These are phyloP conservation scores for Toxotes jaculatrix DNA, from an alignment of 2,113 vertebrate species.

Conservation along the genomic window DNA sequence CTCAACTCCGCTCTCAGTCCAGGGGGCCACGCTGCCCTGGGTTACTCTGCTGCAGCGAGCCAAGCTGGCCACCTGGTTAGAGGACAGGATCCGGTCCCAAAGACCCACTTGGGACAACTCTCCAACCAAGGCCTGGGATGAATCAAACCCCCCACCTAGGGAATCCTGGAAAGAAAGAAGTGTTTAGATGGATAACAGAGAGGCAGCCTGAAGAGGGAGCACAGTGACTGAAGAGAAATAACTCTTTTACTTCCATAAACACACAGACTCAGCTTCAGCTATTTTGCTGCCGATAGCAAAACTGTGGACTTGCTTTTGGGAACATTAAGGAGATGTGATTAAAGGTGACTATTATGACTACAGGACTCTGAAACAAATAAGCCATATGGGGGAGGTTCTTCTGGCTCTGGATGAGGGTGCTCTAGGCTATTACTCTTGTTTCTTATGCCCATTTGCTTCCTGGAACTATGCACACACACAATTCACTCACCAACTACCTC, in stretches of 20 bases:
- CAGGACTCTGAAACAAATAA: not conserved
- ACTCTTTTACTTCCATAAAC: not conserved
- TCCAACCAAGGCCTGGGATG: constrained; percentile 94
- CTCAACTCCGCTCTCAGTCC: constrained; percentile 90
- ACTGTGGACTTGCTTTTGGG: not conserved
- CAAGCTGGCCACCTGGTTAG: constrained; percentile 88
- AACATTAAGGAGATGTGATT: constrained; percentile 1
- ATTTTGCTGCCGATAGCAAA: not conserved
- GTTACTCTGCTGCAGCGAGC: constrained; percentile 89
- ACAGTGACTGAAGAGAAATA: not conserved
- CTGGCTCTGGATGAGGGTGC: not conserved
- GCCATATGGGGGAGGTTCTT: not conserved
- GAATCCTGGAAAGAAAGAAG: constrained; percentile 82
- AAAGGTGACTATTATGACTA: not conserved
- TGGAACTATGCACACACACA: not conserved
- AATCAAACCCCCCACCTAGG: constrained; percentile 92
- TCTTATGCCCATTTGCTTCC: not conserved
- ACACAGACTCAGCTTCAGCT: not conserved
- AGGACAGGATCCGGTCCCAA: constrained; percentile 91
- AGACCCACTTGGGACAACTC: constrained; percentile 94
- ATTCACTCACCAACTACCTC: not conserved
- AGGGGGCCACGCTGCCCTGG: constrained; percentile 89
- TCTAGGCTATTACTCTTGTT: not conserved
- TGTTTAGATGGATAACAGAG: not conserved
- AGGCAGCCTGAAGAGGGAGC: not conserved